phyloP scores from a whole-genome alignment of 1,140 invertebrate species.

The Zaprionus lachaisei region DNA sequence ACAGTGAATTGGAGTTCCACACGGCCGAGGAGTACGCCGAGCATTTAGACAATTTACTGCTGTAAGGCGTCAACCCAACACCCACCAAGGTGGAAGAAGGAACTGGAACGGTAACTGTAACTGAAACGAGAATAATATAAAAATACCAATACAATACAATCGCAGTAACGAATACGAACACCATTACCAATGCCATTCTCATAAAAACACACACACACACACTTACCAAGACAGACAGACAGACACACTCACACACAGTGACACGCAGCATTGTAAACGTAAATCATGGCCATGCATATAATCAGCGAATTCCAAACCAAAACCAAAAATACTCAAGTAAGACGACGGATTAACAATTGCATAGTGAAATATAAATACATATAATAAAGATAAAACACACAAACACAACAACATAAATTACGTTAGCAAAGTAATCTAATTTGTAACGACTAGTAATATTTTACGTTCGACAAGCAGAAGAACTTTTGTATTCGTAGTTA shows the following conservation, averaged over 20 bases:
- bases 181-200: conserved; percentile 43
- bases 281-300: conserved; percentile 81
- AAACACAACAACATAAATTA: neutral
- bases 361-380: conserved; percentile 41
- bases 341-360: conserved; percentile 56
- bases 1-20: conserved; percentile 64
- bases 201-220: conserved; percentile 31
- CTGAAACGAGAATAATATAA: conserved; percentile 38
- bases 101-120: conserved; percentile 26
- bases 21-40: conserved; percentile 75
- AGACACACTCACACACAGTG: conserved; percentile 31
- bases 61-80: conserved; percentile 53
- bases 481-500: conserved; percentile 61
- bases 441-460: conserved; percentile 27
- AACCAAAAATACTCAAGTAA: conserved; percentile 73
- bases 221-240: conserved; percentile 22
- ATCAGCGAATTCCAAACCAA: conserved; percentile 78
- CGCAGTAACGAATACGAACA: conserved; percentile 14
- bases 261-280: conserved; percentile 68
- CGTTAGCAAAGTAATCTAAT: conserved; percentile 7
- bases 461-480: conserved; percentile 47
- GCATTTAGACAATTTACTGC: conserved; percentile 76
- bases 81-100: neutral
- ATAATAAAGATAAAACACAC: neutral
- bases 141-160: conserved; percentile 51